Evolutionary conservation across 2,888 invertebrate species (phyloP).

Genomic region (Himalopsyche kuldschensis): DNA sequence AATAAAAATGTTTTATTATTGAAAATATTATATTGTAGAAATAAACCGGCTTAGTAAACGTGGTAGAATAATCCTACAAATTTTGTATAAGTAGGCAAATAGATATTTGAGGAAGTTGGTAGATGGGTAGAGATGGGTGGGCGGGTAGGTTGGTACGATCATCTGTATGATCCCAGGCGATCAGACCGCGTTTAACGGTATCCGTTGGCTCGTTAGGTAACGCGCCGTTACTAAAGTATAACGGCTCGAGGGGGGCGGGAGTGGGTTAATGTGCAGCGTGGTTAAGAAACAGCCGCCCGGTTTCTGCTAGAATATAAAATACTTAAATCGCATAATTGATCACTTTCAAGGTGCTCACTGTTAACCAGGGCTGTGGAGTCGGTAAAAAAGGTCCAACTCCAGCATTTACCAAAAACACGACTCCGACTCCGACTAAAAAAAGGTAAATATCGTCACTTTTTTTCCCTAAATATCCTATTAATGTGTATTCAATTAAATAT

Average conservation of each 20-base stretch:
- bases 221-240: slow-evolving; percentile 24
- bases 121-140: neutral
- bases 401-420: too few species aligned
- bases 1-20: too few species aligned
- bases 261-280: neutral
- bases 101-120: neutral
- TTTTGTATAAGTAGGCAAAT: neutral
- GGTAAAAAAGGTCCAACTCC: too few species aligned
- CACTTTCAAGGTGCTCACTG: too few species aligned
- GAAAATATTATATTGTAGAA: too few species aligned
- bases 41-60: neutral
- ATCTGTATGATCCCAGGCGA: slow-evolving; percentile 11
- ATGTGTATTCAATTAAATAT: too few species aligned
- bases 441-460: too few species aligned
- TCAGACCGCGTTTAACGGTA: slow-evolving; percentile 33
- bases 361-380: too few species aligned
- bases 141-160: neutral
- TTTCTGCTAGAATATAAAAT: too few species aligned
- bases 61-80: neutral
- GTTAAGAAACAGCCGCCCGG: neutral
- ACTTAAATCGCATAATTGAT: too few species aligned
- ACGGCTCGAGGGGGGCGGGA: neutral
- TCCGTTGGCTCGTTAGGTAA: slow-evolving; percentile 34
- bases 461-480: too few species aligned
- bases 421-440: too few species aligned